Base-by-base conservation (phyloP, 2,113 vertebrate genomes). In the Alethe diademata region DNA sequence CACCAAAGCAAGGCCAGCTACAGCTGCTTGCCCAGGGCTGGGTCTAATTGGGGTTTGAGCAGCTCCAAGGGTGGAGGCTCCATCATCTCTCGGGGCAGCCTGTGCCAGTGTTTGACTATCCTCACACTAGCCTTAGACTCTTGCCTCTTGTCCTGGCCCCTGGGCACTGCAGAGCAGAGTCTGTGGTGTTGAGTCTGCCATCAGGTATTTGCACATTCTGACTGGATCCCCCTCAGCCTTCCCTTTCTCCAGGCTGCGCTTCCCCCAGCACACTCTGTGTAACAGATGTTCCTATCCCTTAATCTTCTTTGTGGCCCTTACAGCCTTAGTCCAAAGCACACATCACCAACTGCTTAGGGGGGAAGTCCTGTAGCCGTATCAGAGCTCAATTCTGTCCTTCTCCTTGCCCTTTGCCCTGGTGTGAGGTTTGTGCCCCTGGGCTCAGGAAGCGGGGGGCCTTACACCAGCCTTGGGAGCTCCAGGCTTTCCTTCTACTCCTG, bases 191-290 rank as follows among this genome's bases (percentile, higher is more conserved):
- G 12, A 5, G 16, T 43, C 7, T 45, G 24, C 61, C 17, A 5
- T 14, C 36, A 12, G 47, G 24, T 23, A 4, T 50, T 61, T 26
- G 8, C 2, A 11, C 1, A 1, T 2, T 19, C 0, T 13, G 38
- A 28, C 20, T 8, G 9, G 53, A 40, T 26, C 3, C 7, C 6
- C 3, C 33, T 47, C 33, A 10, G 53, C 38, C 25, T 2, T 3
- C 57, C 31, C 20, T 33, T n/a, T 79, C 51, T 53, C 14, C 9
- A 4, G 10, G 22, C 71, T 45, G 22, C 8, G 1, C 22, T 10
- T 3, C 11, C 47, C 65, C 38, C 38, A 3, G 6, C 38, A 16
- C 8, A 0, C 8, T 19, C 47, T 0, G 0, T 11, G 3, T 1
- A 67, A 16, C 90, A 88, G 67, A 72, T 64, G 75, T 8, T 56